phyloP scores from a whole-genome alignment of 2,888 invertebrate genomes.

The Eupithecia centaureata region DNA sequence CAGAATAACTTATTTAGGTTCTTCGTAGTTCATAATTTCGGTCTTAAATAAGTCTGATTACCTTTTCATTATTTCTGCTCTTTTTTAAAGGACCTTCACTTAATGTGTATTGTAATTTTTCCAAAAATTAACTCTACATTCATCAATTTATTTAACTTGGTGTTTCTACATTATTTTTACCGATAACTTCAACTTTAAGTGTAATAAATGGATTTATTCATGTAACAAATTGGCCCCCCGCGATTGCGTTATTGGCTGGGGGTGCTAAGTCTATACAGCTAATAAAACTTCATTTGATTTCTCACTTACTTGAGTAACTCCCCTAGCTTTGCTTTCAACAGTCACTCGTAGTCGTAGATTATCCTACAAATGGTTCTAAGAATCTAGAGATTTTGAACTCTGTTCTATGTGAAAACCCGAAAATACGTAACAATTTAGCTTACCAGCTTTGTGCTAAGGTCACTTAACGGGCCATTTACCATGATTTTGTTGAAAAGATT shows the following conservation, averaged over 20 bases:
- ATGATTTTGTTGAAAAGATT: not conserved
- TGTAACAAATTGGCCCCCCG: slow-evolving; percentile 53
- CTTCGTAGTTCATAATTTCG: slow-evolving; percentile 4
- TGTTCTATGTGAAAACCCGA: not conserved
- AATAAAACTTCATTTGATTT: slow-evolving; percentile 72
- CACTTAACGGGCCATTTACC: not conserved
- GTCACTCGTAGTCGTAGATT: not conserved
- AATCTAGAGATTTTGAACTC: not conserved
- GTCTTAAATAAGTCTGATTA: not conserved
- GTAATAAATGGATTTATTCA: slow-evolving; percentile 52
- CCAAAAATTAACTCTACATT: not conserved
- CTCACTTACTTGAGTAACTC: slow-evolving; percentile 46
- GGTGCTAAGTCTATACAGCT: slow-evolving; percentile 62
- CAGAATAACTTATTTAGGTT: slow-evolving; percentile 10
- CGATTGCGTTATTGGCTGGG: slow-evolving; percentile 47
- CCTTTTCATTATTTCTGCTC: slow-evolving; percentile 8
- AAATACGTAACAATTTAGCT: not conserved
- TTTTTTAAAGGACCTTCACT: not conserved
- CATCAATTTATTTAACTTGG: slow-evolving; percentile 22
- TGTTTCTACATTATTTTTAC: slow-evolving; percentile 24
- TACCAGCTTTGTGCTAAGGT: not conserved
- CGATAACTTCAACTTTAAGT: slow-evolving; percentile 40
- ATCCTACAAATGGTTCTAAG: not conserved
- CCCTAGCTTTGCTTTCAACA: slow-evolving; percentile 22
- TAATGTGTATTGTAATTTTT: not conserved